Conservation (phyloP, 2,797 vertebrate species). For the Darevskia nairensis region DNA sequence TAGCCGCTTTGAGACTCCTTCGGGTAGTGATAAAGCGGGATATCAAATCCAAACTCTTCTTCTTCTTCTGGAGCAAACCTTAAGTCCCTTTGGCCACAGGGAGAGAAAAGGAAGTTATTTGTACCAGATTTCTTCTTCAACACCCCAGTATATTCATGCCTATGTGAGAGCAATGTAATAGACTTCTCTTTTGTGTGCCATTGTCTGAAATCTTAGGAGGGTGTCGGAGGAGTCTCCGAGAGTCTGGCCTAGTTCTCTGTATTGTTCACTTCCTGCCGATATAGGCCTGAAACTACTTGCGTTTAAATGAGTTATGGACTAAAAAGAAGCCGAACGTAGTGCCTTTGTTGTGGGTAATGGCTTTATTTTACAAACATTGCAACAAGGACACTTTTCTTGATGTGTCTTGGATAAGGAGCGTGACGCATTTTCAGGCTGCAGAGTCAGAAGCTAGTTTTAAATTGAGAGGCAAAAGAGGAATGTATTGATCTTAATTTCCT, state of each 20-base stretch:
- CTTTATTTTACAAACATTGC: background rate
- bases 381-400: background rate
- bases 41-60: too few relatives aligned
- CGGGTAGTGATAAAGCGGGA: too few relatives aligned
- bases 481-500: background rate
- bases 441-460: background rate
- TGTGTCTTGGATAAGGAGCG: background rate
- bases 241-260: background rate
- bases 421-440: background rate
- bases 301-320: background rate
- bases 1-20: too few relatives aligned
- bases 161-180: background rate
- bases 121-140: background rate
- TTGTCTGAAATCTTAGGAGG: background rate
- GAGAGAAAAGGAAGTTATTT: too few relatives aligned
- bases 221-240: too few relatives aligned
- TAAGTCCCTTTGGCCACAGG: background rate
- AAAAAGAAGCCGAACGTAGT: background rate
- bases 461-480: background rate
- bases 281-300: background rate
- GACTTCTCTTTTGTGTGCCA: background rate
- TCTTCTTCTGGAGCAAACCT: background rate
- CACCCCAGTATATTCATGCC: background rate
- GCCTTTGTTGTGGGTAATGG: background rate
- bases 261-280: background rate